A percentile compares a stretch with the other conserved stretches of the same genome.
These are phyloP conservation scores for Acanthopagrus latus DNA, from an alignment of 2,797 vertebrate species.

Conservation along the genomic window DNA sequence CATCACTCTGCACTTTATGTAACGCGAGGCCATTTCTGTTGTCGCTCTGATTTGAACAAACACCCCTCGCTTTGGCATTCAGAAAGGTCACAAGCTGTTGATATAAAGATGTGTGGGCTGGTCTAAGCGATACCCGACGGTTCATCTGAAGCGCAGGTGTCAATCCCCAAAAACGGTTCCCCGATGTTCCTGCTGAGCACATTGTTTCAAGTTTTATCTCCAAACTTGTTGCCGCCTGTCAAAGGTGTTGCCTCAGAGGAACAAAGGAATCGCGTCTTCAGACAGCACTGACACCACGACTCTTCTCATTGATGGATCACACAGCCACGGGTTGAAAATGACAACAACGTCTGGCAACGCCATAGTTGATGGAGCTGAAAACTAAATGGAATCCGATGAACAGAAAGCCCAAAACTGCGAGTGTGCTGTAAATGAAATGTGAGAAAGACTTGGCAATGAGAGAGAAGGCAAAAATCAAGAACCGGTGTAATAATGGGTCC, in stretches of 20 bases:
- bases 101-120: slow-evolving; percentile 51
- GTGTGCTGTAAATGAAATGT: slow-evolving; percentile 6
- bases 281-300: slow-evolving; percentile 35
- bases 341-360: slow-evolving; percentile 43
- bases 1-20: slow-evolving; percentile 31
- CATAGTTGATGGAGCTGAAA: slow-evolving; percentile 11
- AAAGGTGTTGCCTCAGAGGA: slow-evolving; percentile 66
- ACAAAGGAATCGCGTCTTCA: slow-evolving; percentile 67
- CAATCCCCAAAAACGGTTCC: slow-evolving; percentile 36
- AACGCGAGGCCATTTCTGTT: slow-evolving; percentile 13
- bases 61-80: slow-evolving; percentile 52
- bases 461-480: background rate
- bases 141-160: slow-evolving; percentile 58
- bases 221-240: slow-evolving; percentile 59
- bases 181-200: slow-evolving; percentile 31
- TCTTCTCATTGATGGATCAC: slow-evolving; percentile 59
- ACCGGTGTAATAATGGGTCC: background rate
- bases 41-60: slow-evolving; percentile 58
- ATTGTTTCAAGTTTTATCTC: slow-evolving; percentile 71
- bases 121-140: slow-evolving; percentile 38
- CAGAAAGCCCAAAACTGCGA: background rate
- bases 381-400: slow-evolving; percentile 18
- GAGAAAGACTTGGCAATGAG: background rate
- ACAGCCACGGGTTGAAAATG: slow-evolving; percentile 47
- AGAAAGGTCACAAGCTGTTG: slow-evolving; percentile 74